phyloP scores from a whole-genome alignment of 2,888 invertebrate genomes.

The Acleris emargana region DNA sequence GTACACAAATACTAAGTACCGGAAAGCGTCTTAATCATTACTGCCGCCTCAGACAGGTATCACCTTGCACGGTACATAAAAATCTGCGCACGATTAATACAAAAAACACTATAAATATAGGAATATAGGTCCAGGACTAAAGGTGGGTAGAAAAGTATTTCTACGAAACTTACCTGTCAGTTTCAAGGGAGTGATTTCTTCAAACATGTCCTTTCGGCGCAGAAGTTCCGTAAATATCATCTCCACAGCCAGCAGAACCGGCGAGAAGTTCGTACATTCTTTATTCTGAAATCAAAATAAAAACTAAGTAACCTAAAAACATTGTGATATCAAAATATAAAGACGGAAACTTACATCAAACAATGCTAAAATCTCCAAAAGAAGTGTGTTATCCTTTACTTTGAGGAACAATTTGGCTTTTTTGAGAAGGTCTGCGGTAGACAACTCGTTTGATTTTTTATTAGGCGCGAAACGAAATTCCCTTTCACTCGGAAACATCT shows the following conservation, averaged over 20 bases:
- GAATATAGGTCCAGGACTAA: slow-evolving; percentile 12
- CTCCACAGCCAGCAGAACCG: slow-evolving; percentile 87
- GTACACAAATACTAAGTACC: background rate
- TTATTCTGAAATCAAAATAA: slow-evolving; percentile 61
- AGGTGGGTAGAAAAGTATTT: too few relatives aligned
- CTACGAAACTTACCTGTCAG: slow-evolving; percentile 71
- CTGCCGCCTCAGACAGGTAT: slow-evolving; percentile 15
- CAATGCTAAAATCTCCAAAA: slow-evolving; percentile 87
- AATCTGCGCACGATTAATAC: slow-evolving; percentile 55
- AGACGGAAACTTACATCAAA: slow-evolving; percentile 82
- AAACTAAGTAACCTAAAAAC: slow-evolving; percentile 42
- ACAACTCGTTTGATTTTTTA: slow-evolving; percentile 63
- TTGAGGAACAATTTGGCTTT: slow-evolving; percentile 89
- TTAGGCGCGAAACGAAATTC: too few relatives aligned
- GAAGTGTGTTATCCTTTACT: slow-evolving; percentile 85
- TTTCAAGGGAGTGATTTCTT: slow-evolving; percentile 84
- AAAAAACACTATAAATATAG: slow-evolving; percentile 42
- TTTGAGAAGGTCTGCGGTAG: slow-evolving; percentile 79
- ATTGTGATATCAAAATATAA: slow-evolving; percentile 30
- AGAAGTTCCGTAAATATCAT: slow-evolving; percentile 88
- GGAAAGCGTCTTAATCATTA: background rate
- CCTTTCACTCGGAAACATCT: too few relatives aligned
- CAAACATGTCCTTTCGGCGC: slow-evolving; percentile 86
- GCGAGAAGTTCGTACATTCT: slow-evolving; percentile 75
- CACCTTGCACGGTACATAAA: too few relatives aligned